Conservation (phyloP, 53 echinoderm and acorn worm genomes). For the Arbacia lixula region DNA sequence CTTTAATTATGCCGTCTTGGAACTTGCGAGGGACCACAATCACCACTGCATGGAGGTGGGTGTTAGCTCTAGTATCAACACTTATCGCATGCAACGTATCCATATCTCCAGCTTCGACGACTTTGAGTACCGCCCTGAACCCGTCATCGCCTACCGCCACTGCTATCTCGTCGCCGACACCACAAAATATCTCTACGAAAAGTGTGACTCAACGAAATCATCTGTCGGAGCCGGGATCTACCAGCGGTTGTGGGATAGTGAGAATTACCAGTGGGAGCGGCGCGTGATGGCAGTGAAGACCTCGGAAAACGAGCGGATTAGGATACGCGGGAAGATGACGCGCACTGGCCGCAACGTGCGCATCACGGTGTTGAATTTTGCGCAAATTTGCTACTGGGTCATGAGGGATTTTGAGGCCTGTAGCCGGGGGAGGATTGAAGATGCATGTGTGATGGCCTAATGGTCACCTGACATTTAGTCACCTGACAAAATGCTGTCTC, state of each 20-base stretch:
- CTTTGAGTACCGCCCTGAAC: conserved; percentile 33
- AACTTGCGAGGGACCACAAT: conserved; percentile 17
- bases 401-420: conserved; percentile 71
- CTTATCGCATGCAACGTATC: conserved; percentile 35
- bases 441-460: conserved; percentile 51
- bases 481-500: no score
- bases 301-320: conserved; percentile 7
- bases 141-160: conserved; percentile 75
- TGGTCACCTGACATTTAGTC: no score
- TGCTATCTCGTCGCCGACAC: conserved; percentile 77
- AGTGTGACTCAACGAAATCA: conserved; percentile 72
- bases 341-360: conserved; percentile 59
- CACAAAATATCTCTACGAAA: conserved; percentile 70
- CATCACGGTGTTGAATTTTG: conserved; percentile 85
- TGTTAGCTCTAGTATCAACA: conserved; percentile 21
- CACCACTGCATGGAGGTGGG: conserved; percentile 67
- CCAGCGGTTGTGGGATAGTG: conserved; percentile 74
- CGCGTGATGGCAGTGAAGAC: conserved; percentile 74
- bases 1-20: conserved; percentile 65
- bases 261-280: conserved; percentile 58
- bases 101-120: conserved; percentile 66
- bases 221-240: conserved; percentile 86
- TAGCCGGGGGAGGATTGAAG: conserved; percentile 55
- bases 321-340: conserved; percentile 10
- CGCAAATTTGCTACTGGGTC: conserved; percentile 94